Conservation (phyloP, 2,797 vertebrate species). For the Leuciscus waleckii region DNA sequence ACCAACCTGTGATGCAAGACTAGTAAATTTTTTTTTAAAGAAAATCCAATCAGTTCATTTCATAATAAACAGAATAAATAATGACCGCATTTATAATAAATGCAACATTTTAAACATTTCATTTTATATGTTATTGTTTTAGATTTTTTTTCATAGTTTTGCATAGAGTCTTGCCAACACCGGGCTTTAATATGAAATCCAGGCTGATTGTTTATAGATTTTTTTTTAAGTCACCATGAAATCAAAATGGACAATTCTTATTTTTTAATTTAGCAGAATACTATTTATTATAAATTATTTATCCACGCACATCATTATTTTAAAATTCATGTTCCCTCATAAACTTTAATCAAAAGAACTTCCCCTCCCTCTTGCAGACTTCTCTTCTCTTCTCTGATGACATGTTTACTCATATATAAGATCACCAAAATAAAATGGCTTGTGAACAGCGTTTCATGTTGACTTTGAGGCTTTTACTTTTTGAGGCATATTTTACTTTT, state of each 20-base stretch:
- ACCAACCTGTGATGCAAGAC: neutral
- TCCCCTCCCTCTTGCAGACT: neutral
- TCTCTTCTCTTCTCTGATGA: neutral
- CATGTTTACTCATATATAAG: neutral
- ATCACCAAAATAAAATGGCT: neutral
- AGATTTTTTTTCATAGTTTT: conserved; percentile 49
- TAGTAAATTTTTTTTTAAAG: neutral
- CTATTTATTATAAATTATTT: neutral
- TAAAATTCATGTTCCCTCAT: neutral
- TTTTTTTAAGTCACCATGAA: neutral
- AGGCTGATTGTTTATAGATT: too few relatives aligned
- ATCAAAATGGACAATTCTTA: neutral
- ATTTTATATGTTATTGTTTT: neutral
- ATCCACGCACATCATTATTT: neutral
- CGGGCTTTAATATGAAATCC: neutral
- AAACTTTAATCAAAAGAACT: neutral
- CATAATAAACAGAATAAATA: neutral
- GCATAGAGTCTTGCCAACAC: neutral
- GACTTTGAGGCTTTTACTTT: neutral
- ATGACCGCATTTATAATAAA: neutral
- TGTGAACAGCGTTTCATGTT: neutral
- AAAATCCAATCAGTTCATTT: neutral
- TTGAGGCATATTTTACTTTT: neutral
- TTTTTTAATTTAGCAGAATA: neutral
- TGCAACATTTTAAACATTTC: neutral